A percentile compares a stretch with the other conserved stretches of the same genome.
phyloP scores from a whole-genome alignment of 2,888 invertebrate species.

The Pachydiplax longipennis region DNA sequence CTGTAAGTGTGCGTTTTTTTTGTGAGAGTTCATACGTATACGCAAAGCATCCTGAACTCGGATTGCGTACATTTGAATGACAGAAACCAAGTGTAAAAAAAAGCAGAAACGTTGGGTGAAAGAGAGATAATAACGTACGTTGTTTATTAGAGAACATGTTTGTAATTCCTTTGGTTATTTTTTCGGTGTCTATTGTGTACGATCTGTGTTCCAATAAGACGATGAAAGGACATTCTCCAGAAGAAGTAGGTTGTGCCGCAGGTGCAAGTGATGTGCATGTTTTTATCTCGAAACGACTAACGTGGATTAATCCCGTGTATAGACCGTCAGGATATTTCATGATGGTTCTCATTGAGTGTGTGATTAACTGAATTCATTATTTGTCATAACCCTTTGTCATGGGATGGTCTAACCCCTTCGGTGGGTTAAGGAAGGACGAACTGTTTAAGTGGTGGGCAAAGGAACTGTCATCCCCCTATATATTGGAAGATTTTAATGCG shows the following conservation, averaged over 20 bases:
- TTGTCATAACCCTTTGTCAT: neutral
- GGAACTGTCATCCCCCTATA: neutral
- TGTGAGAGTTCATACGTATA: neutral
- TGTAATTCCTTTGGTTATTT: neutral
- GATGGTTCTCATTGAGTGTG: neutral
- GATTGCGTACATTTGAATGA: neutral
- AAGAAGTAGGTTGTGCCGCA: neutral
- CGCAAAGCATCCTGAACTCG: neutral
- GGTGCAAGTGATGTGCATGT: neutral
- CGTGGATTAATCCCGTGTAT: no score
- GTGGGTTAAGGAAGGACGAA: neutral
- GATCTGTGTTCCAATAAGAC: neutral
- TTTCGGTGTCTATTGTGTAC: neutral
- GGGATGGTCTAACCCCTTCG: no score
- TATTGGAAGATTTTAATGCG: neutral
- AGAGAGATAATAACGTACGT: neutral
- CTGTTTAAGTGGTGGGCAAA: neutral
- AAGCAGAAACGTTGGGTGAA: neutral
- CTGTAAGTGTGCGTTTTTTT: neutral
- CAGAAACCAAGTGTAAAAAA: no score
- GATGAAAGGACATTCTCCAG: neutral
- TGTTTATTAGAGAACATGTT: neutral
- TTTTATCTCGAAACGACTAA: neutral
- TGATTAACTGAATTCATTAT: slow-evolving; percentile 7
- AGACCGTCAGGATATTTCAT: no score